A percentile compares a stretch with the other conserved stretches of the same genome.
phyloP scores from a whole-genome alignment of 2,797 vertebrate species.

The Neoniphon sammara region DNA sequence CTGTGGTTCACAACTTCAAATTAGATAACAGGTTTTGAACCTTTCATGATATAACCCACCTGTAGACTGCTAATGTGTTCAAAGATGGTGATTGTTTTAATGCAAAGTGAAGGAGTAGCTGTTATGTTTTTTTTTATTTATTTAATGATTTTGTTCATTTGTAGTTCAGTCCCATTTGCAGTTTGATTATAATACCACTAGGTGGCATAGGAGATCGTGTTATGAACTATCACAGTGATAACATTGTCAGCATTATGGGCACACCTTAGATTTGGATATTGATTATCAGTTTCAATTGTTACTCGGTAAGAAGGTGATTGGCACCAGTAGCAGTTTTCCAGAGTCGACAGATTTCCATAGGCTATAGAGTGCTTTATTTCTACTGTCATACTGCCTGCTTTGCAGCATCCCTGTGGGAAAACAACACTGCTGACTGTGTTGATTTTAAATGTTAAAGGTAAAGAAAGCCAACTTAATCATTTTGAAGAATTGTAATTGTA shows the following conservation, averaged over 20 bases:
- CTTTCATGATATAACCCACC: no score
- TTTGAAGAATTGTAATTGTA: neutral
- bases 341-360: neutral
- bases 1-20: neutral
- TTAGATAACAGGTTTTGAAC: neutral
- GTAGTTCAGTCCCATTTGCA: neutral
- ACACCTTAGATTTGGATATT: neutral
- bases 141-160: neutral
- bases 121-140: neutral
- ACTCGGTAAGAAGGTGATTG: slow-evolving; percentile 19
- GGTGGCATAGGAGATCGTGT: slow-evolving; percentile 54
- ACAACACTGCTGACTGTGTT: neutral
- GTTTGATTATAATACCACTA: slow-evolving; percentile 39
- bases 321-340: slow-evolving; percentile 21
- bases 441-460: neutral
- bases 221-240: neutral
- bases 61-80: neutral
- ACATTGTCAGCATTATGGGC: neutral
- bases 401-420: neutral
- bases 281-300: slow-evolving; percentile 22
- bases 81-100: neutral
- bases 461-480: neutral
- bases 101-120: neutral
- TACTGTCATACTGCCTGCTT: neutral
- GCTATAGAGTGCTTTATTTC: neutral